Conservation (phyloP, 2,113 vertebrate species). For the Anolis sagrei region DNA sequence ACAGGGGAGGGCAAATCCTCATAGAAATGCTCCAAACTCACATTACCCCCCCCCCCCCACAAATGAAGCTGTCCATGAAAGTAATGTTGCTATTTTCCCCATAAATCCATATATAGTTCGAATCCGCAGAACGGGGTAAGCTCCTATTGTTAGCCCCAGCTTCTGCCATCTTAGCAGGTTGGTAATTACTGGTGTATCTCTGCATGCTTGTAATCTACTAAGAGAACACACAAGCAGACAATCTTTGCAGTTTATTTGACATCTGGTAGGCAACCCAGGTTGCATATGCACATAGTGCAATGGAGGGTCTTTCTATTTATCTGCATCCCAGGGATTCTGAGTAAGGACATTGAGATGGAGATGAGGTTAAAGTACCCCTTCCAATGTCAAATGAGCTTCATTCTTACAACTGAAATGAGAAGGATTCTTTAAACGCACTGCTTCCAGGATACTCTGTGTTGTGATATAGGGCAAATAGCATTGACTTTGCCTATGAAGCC, state of each 20-base stretch:
- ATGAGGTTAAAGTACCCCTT: too few relatives aligned
- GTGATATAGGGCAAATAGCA: not conserved
- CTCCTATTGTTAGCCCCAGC: too few relatives aligned
- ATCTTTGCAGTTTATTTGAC: not conserved
- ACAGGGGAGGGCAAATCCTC: too few relatives aligned
- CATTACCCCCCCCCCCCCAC: too few relatives aligned
- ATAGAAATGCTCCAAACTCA: too few relatives aligned
- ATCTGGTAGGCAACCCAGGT: not conserved
- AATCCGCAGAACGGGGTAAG: too few relatives aligned
- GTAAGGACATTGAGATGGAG: not conserved
- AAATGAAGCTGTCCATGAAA: too few relatives aligned
- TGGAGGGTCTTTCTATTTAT: not conserved
- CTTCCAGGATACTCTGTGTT: too few relatives aligned
- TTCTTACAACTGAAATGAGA: not conserved
- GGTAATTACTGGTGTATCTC: not conserved
- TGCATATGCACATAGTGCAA: not conserved
- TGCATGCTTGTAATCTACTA: not conserved
- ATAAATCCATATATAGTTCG: not conserved
- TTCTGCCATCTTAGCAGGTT: not conserved
- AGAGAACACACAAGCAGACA: not conserved
- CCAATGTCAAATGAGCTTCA: not conserved
- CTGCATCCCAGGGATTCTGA: not conserved
- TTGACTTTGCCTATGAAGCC: not conserved
- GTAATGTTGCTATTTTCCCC: not conserved
- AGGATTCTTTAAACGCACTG: not conserved